Evolutionary conservation across 1,140 invertebrate genomes (phyloP), one percentile per base, ranked within the genome.

Genomic region (Acyrthosiphon pisum): DNA sequence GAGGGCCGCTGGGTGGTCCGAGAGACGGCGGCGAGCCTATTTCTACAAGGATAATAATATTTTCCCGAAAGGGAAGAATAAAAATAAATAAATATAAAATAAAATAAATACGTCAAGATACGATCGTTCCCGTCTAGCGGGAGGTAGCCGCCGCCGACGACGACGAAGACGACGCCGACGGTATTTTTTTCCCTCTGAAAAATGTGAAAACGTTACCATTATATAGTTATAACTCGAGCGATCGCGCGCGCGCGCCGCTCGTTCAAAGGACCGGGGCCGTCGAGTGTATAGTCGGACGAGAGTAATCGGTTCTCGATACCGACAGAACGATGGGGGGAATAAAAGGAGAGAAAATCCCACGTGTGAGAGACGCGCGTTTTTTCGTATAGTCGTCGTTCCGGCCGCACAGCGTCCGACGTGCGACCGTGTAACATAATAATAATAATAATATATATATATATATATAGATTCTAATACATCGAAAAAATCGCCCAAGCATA

Each of bases 31-130:
- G 35, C 83, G 37, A 41, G 86, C 26, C 87, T 46, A 18, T 35
- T n/a, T 22, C 2, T 23, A 88, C 2, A 53, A 88, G n/a, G 53
- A 60, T 41, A 41, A 41, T 41, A 41, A 41, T 60, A n/a, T 60
- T 90, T 60, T 90, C 14, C 88, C 53, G 53, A 90, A 60, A 90
- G 53, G 46, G 88, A 60, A 41, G 53, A 41, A 60, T 41, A 37
- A 41, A 88, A 88, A 88, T 50, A 50, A 30, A 88, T 86, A 88
- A 88, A 88, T 50, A 50, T 87, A 44, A 46, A 87, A 87, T 53
- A 56, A 90, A 90, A 90, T 60, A 90, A 56, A 90, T 90, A 90
- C 53, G 53, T 90, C 88, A 30, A 90, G 88, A 90, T 60, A 90
- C 35, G 6, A 90, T 90, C 50, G 53, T 56, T 14, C 11, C 22